A percentile compares a stretch with the other conserved stretches of the same genome.
These are phyloP conservation scores for Coccyzus lansbergi DNA, from an alignment of 2,797 vertebrate species.

Conservation along the genomic window DNA sequence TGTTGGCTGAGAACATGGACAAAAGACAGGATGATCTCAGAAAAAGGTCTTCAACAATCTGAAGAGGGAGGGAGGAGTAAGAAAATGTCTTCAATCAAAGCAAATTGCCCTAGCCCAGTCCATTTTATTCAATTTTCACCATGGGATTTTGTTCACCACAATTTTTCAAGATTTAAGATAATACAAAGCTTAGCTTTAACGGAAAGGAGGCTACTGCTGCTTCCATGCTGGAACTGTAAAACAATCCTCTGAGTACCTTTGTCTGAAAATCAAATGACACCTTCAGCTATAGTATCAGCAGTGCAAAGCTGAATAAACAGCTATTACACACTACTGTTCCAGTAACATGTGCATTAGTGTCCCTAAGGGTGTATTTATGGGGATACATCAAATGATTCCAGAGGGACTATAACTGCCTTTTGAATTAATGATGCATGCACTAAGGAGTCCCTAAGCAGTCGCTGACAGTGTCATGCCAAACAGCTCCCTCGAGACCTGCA, in stretches of 20 bases:
- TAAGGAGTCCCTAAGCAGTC: neutral
- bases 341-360: neutral
- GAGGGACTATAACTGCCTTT: constrained; percentile 2
- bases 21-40: neutral
- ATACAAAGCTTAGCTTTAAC: neutral
- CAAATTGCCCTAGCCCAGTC: neutral
- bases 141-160: neutral
- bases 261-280: constrained; percentile 10
- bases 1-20: neutral
- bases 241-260: neutral
- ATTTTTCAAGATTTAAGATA: neutral
- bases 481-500: neutral
- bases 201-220: neutral
- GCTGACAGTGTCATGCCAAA: neutral
- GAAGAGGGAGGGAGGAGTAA: neutral
- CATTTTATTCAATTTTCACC: neutral
- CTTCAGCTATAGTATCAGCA: neutral
- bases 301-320: neutral
- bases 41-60: neutral
- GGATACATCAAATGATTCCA: constrained; percentile 1
- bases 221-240: neutral
- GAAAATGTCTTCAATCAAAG: neutral
- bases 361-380: constrained; percentile 11
- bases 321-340: neutral
- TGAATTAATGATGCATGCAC: constrained; percentile 8